These are phyloP conservation scores for Pyrrhosoma nymphula DNA, from an alignment of 2,888 invertebrate genomes.

Conservation along the genomic window DNA sequence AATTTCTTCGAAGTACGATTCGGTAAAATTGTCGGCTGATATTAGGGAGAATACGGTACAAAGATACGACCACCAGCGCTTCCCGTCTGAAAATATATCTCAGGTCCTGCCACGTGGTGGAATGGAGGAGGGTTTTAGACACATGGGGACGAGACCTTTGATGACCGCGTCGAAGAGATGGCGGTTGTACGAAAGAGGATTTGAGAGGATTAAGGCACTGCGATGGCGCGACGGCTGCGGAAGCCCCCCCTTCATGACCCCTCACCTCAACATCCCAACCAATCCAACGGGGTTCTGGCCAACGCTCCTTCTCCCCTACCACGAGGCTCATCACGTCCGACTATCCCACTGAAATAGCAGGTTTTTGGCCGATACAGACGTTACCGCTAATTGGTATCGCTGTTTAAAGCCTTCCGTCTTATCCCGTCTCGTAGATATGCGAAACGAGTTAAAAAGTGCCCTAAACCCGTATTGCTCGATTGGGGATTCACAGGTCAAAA, in stretches of 20 bases:
- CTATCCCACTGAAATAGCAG: neutral
- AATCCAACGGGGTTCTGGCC: no score
- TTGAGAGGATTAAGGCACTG: neutral
- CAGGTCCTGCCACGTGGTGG: neutral
- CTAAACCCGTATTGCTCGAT: neutral
- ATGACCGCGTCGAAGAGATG: neutral
- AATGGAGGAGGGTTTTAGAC: neutral
- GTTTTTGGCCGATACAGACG: neutral
- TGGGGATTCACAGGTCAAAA: neutral
- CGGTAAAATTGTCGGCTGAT: no score
- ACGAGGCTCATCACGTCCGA: neutral
- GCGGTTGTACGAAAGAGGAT: neutral
- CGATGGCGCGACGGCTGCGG: no score
- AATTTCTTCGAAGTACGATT: no score
- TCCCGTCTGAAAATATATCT: neutral
- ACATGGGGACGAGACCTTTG: neutral
- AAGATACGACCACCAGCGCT: neutral
- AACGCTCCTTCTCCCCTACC: no score
- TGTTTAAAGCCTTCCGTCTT: neutral
- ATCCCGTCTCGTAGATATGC: neutral
- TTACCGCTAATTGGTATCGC: neutral
- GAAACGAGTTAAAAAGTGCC: neutral
- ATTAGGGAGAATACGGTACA: no score
- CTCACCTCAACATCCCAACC: no score
- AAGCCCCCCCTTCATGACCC: neutral